These are phyloP conservation scores for Achatina immaculata DNA, from an alignment of 1,140 invertebrate genomes.

Conservation along the genomic window DNA sequence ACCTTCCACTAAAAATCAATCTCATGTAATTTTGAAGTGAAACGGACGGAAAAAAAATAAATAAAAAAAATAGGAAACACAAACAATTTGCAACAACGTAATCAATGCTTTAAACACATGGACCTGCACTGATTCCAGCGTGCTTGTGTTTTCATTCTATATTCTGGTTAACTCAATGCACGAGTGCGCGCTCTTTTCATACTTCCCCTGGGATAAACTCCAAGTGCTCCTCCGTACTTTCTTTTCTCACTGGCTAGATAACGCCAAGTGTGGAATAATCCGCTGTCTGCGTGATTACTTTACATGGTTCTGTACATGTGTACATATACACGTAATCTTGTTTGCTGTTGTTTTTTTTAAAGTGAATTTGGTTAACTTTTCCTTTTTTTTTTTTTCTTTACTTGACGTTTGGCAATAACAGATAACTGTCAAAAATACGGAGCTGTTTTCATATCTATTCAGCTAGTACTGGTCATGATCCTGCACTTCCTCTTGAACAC, in stretches of 20 bases:
- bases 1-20: background rate
- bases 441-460: no score
- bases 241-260: background rate
- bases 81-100: background rate
- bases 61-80: background rate
- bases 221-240: background rate
- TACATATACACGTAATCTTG: no score
- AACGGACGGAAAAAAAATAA: background rate
- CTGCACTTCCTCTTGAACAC: no score
- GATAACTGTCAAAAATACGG: no score
- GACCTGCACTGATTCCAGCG: slow-evolving; percentile 1
- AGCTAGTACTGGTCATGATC: no score
- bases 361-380: no score
- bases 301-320: no score
- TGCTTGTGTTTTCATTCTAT: background rate
- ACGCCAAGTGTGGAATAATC: background rate
- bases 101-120: background rate
- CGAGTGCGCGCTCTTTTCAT: background rate
- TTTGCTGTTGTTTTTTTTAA: no score
- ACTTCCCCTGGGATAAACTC: background rate
- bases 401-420: no score
- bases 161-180: background rate
- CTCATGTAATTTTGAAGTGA: background rate
- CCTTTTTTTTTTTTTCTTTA: no score
- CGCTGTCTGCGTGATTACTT: background rate